Evolutionary conservation across 1,140 invertebrate species (phyloP), one percentile per base, ranked within the genome.

Genomic region (Papilio xuthus): DNA sequence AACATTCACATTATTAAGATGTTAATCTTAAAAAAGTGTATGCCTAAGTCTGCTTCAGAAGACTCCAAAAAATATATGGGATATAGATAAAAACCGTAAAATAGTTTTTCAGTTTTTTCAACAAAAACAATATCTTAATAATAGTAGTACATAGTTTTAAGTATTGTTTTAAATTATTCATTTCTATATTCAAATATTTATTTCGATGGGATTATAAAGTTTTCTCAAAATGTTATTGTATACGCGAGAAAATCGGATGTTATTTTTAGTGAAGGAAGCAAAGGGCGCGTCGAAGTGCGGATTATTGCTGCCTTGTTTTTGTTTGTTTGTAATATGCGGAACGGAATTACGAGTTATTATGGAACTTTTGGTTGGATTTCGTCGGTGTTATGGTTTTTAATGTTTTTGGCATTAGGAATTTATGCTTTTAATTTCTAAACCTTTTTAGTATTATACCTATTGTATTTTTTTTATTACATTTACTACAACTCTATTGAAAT

Each of bases 241-340:
- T 4, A 2, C 53, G 56, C 0, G 10, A 60, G 20, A 60, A 23
- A 60, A 26, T 60, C 23, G 10, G 41, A 18, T 74, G 44, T 28
- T 53, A 28, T 53, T 74, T 20, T 28, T 28, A 20, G 72, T 32
- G 23, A 53, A 23, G 44, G 2, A 72, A 74, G 44, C 8, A 74
- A 74, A 74, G 72, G 44, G 44, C 72, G 72, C n/a, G 23, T 50
- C 28, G 72, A 74, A 74, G 44, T 74, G 18, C 72, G 23, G 72
- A 74, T 74, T 74, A 53, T 74, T 74, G 47, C 23, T 44, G 44
- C n/a, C 20, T 74, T 74, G 72, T 74, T 74, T 74, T 74, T 74
- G 72, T 74, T 74, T 74, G 72, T 74, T 74, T 74, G 72, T 74
- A 74, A 74, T 74, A 74, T 53, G 44, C 32, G 72, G 42, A 74